Evolutionary conservation across 2,888 invertebrate species (phyloP), one percentile per base, ranked within the genome.

Genomic region (Ceriagrion tenellum): DNA sequence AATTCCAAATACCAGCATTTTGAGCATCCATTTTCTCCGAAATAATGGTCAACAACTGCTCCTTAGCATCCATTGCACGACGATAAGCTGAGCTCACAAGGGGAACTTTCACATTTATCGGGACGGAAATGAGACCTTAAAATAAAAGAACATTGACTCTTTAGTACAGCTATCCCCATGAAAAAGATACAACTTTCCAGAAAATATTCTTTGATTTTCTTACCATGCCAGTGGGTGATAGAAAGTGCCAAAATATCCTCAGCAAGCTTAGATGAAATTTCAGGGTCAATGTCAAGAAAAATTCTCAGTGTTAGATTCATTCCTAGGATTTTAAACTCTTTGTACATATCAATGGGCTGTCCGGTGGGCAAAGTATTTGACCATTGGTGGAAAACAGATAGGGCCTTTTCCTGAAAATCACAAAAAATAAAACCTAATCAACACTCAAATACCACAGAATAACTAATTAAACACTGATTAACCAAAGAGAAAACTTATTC

Each of bases 81-180:
- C 93, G 93, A 93, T 93, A 93, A 74, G 93, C 93, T 35, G 93
- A 93, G 74, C 93, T 93, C 55, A 93, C 69, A 93, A 93, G 93
- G 69, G 93, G 93, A 55, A 93, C 93, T 74, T 93, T 93, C 55
- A 93, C 69, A 93, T 47, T 93, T 47, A 93, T 69, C n/a, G 93
- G 93, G 93, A 93, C 93, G 93, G 93, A 93, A 47, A 93, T 93
- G 16, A 93, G 93, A 93, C 93, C 69, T 69, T 4, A 0, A 13
- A 63, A 69, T 3, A 23, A 23, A 69, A 26, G 10, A 16, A 89
- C 23, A 47, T 18, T 0, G 23, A 23, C 8, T 6, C 59, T 69
- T 4, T 35, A 35, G 35, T 35, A 16, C 59, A 59, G 2, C 16
- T 20, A 20, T 20, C 81, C 81, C 3, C 81, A 13, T 55, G 55